Conservation (phyloP, 2,113 vertebrate species). For the Melierax canorus region DNA sequence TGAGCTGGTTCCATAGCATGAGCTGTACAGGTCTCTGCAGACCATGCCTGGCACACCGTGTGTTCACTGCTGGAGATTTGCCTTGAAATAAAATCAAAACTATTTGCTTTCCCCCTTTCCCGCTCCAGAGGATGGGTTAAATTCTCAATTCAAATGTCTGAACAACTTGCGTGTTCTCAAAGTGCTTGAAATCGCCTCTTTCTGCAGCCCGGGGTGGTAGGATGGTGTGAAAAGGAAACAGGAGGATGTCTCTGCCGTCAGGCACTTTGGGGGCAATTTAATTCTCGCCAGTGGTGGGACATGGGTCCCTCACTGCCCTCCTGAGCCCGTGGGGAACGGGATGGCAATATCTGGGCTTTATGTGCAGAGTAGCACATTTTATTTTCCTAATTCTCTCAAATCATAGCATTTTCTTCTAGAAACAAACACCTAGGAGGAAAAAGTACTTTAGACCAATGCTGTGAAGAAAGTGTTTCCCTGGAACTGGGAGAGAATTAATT, state of each 20-base stretch:
- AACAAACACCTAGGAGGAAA: background rate
- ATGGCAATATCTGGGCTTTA: background rate
- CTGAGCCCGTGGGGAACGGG: background rate
- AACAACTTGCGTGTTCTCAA: background rate
- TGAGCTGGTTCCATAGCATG: background rate
- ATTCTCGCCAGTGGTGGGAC: background rate
- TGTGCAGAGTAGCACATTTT: fast-evolving
- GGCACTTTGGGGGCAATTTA: background rate
- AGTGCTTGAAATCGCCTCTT: background rate
- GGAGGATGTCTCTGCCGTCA: fast-evolving
- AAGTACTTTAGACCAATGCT: background rate
- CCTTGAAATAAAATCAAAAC: background rate
- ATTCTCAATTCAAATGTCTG: background rate
- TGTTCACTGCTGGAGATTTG: background rate
- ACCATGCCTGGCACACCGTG: fast-evolving
- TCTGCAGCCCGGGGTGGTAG: fast-evolving
- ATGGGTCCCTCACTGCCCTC: fast-evolving
- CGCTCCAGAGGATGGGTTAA: background rate
- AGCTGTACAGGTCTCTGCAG: background rate
- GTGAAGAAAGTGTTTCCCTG: background rate
- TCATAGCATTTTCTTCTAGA: background rate
- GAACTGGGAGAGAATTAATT: background rate
- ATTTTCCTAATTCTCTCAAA: background rate
- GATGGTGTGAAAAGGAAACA: background rate
- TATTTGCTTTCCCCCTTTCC: background rate